Conservation (phyloP, 2,888 invertebrate genomes). For the Agrenia bidenticulata region DNA sequence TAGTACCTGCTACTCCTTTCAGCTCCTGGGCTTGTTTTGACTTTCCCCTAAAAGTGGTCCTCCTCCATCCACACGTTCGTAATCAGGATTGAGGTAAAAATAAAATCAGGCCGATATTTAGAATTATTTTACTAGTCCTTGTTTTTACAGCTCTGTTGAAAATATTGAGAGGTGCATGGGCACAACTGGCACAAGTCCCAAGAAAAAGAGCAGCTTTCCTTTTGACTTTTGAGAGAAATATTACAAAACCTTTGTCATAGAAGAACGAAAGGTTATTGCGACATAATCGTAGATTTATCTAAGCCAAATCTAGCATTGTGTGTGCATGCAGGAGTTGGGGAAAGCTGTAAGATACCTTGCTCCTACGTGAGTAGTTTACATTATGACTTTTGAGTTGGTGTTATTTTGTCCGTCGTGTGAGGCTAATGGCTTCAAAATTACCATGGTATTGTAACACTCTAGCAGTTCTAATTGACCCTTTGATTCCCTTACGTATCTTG, state of each 20-base stretch:
- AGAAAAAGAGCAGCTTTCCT: too few relatives aligned
- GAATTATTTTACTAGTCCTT: neutral
- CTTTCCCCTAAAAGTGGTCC: too few relatives aligned
- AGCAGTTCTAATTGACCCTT: conserved; percentile 27
- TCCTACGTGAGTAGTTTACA: conserved; percentile 11
- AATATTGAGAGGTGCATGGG: too few relatives aligned
- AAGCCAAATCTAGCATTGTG: conserved; percentile 28
- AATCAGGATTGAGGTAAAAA: neutral
- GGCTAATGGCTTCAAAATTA: conserved; percentile 37
- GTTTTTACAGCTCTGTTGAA: too few relatives aligned
- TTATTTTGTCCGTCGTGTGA: conserved; percentile 27
- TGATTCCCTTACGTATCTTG: neutral
- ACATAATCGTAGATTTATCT: conserved; percentile 35
- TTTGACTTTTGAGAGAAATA: too few relatives aligned
- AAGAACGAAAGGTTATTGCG: conserved; percentile 8
- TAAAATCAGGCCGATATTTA: neutral
- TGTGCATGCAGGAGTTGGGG: too few relatives aligned
- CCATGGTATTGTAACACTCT: conserved; percentile 32
- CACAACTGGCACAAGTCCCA: too few relatives aligned
- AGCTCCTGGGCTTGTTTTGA: too few relatives aligned
- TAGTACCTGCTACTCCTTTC: conserved; percentile 5
- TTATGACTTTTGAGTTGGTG: conserved; percentile 8
- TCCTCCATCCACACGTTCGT: neutral
- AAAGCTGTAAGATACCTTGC: too few relatives aligned
- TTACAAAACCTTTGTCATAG: too few relatives aligned